phyloP scores from a whole-genome alignment of 2,797 vertebrate species.

The Epinephelus awoara region DNA sequence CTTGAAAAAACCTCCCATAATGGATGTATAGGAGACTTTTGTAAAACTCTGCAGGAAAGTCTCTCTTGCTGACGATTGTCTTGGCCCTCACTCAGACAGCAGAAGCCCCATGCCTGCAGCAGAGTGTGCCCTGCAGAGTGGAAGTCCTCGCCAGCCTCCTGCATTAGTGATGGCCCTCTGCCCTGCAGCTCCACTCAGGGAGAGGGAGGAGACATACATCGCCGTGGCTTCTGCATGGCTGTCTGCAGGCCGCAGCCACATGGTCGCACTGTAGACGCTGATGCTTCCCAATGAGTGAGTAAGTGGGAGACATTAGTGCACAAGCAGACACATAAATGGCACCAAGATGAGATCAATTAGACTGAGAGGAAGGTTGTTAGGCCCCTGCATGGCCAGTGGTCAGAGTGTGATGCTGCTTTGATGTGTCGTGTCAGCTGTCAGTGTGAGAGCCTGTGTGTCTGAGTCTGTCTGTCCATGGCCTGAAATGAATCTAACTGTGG shows the following conservation, averaged over 20 bases:
- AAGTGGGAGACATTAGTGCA: conserved; percentile 79
- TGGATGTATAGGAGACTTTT: conserved; percentile 51
- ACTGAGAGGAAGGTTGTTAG: conserved; percentile 76
- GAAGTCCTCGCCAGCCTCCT: conserved; percentile 72
- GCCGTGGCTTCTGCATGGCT: conserved; percentile 51
- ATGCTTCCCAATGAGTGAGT: conserved; percentile 76
- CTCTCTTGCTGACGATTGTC: conserved; percentile 64
- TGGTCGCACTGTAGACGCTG: conserved; percentile 72
- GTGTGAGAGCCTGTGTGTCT: conserved; percentile 39
- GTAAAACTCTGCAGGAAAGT: conserved; percentile 74
- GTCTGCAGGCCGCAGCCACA: conserved; percentile 79
- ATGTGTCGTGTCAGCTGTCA: conserved; percentile 70
- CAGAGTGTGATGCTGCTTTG: conserved; percentile 64
- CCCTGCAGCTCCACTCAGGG: conserved; percentile 71
- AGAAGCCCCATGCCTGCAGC: conserved; percentile 63
- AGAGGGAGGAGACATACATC: conserved; percentile 68
- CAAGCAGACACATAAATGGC: conserved; percentile 83
- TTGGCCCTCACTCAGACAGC: conserved; percentile 76
- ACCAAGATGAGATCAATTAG: conserved; percentile 81
- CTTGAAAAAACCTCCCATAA: conserved; percentile 27
- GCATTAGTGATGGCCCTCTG: conserved; percentile 79
- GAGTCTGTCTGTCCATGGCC: conserved; percentile 17
- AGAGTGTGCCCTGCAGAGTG: conserved; percentile 74
- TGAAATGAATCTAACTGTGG: conserved; percentile 22
- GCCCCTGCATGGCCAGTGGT: conserved; percentile 72